phyloP scores from a whole-genome alignment of 1,140 invertebrate species.

The Metopolophium dirhodum region DNA sequence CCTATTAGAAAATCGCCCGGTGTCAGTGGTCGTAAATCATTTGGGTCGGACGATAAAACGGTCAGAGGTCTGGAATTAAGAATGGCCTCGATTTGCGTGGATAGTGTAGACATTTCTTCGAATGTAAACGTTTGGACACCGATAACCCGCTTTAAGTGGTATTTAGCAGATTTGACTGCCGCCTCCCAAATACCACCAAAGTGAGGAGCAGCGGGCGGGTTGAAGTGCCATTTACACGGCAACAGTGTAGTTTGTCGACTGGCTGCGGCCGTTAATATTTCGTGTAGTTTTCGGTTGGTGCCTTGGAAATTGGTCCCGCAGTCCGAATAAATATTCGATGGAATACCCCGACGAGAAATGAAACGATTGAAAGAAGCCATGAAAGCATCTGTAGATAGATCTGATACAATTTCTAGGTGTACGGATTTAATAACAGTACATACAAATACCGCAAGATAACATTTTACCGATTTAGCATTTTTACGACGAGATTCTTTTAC shows the following conservation, averaged over 20 bases:
- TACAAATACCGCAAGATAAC: not conserved
- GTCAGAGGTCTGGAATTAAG: constrained; percentile 63
- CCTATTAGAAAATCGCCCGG: constrained; percentile 59
- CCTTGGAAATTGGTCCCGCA: not conserved
- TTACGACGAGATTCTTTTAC: not conserved
- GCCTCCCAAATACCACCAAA: constrained; percentile 63
- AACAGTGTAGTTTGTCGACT: not conserved
- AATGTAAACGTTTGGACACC: constrained; percentile 59
- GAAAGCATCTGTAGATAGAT: not conserved
- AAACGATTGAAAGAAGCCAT: not conserved
- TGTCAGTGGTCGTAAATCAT: constrained; percentile 61
- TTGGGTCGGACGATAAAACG: constrained; percentile 61
- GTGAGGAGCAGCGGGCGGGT: constrained; percentile 61
- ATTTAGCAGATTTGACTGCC: constrained; percentile 9
- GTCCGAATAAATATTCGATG: not conserved
- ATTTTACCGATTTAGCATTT: not conserved
- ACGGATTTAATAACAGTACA: not conserved
- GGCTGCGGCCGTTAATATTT: not conserved
- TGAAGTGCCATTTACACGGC: constrained; percentile 58
- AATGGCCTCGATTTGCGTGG: constrained; percentile 60
- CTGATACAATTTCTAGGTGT: not conserved
- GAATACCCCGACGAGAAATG: constrained; percentile 13
- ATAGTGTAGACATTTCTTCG: constrained; percentile 61
- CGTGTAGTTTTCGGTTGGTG: not conserved
- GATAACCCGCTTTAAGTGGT: constrained; percentile 61